Base-by-base conservation (phyloP, 2,797 vertebrate genomes). In the Cheracebus regulus region DNA sequence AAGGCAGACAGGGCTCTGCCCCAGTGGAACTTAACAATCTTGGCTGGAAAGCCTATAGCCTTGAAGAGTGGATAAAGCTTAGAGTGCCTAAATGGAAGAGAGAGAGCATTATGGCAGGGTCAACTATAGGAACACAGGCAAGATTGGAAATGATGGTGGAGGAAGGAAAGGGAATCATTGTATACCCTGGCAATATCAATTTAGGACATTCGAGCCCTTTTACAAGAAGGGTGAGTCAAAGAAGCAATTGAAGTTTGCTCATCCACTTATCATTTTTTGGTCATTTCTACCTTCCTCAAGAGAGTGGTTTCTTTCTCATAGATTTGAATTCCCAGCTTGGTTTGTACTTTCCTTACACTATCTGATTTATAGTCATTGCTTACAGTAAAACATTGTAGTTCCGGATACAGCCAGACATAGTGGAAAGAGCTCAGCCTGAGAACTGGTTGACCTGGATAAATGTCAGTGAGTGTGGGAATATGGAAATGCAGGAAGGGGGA, bases 361-460 rank as follows among this genome's bases (percentile, higher is more conserved):
- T 92, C 81, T 96, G 85, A 94, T 86, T 88, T 81, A 73, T 91
- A 73, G 36, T 83, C 39, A 81, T 72, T 88, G 64, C 67, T 79
- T 88, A 85, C 9, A 75, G 78, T 44, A 88, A 92, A 55, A 30
- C 22, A 39, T 11, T 92, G 50, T 84, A 58, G 17, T 58, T 64
- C 44, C 58, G 19, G 36, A 73, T 39, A 19, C 22, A 79, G 57
- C 24, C 84, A 76, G 83, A 13, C 64, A 19, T 36, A 24, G 20
- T 67, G 64, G 64, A 84, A 90, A 87, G 4, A 73, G 83, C 52
- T 14, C 46, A 41, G 55, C 55, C 58, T 92, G 61, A 72, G 79
- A 88, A 94, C 78, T 92, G 57, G 76, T 80, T 67, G 64, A 78
- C 79, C 78, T 58, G 64, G 80, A 58, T 30, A 86, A n/a, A 73